Base-by-base conservation (phyloP, 2,888 invertebrate genomes). In the Podotricha telesiphe region DNA sequence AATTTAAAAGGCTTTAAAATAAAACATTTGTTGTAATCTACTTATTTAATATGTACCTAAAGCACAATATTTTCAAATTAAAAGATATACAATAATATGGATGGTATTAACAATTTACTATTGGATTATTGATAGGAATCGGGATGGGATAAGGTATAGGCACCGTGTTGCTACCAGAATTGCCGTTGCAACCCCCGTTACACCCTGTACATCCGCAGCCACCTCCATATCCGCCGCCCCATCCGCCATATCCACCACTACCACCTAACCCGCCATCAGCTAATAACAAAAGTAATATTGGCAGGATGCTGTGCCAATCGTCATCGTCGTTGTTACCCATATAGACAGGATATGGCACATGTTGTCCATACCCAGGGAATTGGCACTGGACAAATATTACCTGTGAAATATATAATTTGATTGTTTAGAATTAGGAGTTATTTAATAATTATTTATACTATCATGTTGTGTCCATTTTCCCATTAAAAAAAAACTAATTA, bases 71-170 rank as follows among this genome's bases (percentile, higher is more conserved):
- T n/a, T n/a, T n/a, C n/a, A n/a, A n/a, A n/a, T 10, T 37, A 1
- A 6, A 10, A 8, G 37, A 37, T 10, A 37, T 37, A 37, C 37
- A 56, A 34, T 40, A 56, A 34, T 22, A 68, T 13, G 11, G 10
- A 58, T 45, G 20, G n/a, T 47, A 22, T 40, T 58, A 61, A 73
- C 65, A 76, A 40, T 74, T 75, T 56, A 80, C 74, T 19, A 82
- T 72, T 15, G 83, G 81, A 69, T 65, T 75, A 62, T 78, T 82
- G 1, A 79, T 69, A 5, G 85, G 83, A 37, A 79, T 73, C 0
- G 86, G 81, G 48, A 87, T 82, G 0, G 87, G 86, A 61, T 79
- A 85, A 0, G 86, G 86, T 17, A 85, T 72, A 0, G 80, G 83
- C n/a, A 86, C 79, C 5, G 70, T 70, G 66, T 80, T 71, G 0